Base-by-base conservation (phyloP, 30 jellyfish, hydroid and myxozoan genomes). In the Rhopilema esculentum region DNA sequence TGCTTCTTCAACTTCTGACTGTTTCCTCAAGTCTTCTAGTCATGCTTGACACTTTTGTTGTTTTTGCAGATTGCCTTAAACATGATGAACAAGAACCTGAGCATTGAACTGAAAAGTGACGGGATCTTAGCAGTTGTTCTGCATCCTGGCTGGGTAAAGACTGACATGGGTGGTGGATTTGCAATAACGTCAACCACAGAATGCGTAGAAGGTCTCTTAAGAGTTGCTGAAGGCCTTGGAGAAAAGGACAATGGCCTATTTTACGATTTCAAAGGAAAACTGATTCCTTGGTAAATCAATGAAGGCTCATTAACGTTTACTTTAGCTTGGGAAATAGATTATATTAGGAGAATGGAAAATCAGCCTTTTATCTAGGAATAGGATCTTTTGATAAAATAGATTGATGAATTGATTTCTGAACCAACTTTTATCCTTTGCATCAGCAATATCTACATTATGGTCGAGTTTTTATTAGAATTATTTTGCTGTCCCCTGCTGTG, bases 121-220 rank as follows among this genome's bases (percentile, higher is more conserved):
- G 75, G 79, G 27, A 84, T 94, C 26, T 77, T 94, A 52, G 99
- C 94, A 0, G 96, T 86, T 23, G 22, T 80, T 49, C 27, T 94
- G 68, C 94, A 90, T 71, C 99, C 99, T 30, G 99, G 99, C 17
- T 85, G 96, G 96, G 99, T 94, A 16, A 77, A 88, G 72, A 94
- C 99, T 19, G 97, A 84, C 8, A 73, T 85, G 89, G 99, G 99
- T 18, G 99, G 99, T 21, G 61, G 75, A 2, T 32, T 28, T 64
- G 99, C 99, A 18, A 32, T 67, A 17, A 82, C 89, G 23, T 49
- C 97, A 64, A 87, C 87, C 4, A 94, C 79, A 18, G 92, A 69
- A 17, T 28, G 96, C 75, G 97, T 66, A 8, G 66, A 72, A 16
- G 93, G 94, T 69, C 77, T 94, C 31, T 48, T 94, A 65, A 86